Percentiles rank a stretch among this genome's conserved stretches.
Evolutionary conservation across 2,113 vertebrate genomes (phyloP).

Genomic region (Atherinomorus stipes): DNA sequence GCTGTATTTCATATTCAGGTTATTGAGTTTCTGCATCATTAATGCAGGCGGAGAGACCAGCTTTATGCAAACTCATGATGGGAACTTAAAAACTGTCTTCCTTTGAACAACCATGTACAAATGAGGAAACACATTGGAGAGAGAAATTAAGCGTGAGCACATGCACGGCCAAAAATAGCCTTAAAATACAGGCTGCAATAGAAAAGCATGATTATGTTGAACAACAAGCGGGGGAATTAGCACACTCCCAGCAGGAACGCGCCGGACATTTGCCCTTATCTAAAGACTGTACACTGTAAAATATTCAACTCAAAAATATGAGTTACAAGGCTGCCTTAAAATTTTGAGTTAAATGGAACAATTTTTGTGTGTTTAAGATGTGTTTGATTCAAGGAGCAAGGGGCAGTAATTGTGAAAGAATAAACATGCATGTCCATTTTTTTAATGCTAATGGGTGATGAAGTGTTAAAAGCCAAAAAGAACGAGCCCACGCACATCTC

Average conservation of each 20-base stretch:
- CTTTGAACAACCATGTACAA: conserved; percentile 75
- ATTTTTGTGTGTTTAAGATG: too few relatives aligned
- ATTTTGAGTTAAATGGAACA: too few relatives aligned
- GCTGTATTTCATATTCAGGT: conserved; percentile 8
- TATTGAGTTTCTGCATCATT: conserved; percentile 1
- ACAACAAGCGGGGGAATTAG: conserved; percentile 40
- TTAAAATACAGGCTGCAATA: conserved; percentile 45
- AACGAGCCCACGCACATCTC: too few relatives aligned
- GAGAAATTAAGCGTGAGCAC: conserved; percentile 61
- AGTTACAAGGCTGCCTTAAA: too few relatives aligned
- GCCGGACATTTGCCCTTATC: conserved; percentile 41
- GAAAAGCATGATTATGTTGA: conserved; percentile 46
- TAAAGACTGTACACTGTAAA: too few relatives aligned
- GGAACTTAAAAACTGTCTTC: conserved; percentile 66
- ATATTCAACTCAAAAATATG: too few relatives aligned
- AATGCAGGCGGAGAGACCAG: background rate
- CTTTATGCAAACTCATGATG: conserved; percentile 15
- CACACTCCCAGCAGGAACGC: conserved; percentile 53
- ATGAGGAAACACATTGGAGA: conserved; percentile 64
- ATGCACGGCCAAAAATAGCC: conserved; percentile 48
- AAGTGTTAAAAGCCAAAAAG: too few relatives aligned
- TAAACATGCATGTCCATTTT: too few relatives aligned
- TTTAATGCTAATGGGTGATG: too few relatives aligned
- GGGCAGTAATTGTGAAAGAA: too few relatives aligned
- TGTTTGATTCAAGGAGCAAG: too few relatives aligned